Base-by-base conservation (phyloP, 2,888 invertebrate species). In the Argyresthia albistria region DNA sequence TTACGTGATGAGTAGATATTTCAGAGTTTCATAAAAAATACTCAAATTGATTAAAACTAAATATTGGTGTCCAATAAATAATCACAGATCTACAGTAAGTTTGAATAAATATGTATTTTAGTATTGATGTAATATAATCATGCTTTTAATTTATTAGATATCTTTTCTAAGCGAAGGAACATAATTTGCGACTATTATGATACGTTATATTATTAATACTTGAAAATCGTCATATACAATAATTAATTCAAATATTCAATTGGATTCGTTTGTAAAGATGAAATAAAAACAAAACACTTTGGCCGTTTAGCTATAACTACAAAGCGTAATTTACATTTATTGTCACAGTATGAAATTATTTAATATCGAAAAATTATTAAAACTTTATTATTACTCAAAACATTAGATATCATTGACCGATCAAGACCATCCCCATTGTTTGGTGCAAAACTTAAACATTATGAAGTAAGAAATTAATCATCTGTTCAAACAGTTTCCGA, bases 261-360 rank as follows among this genome's bases (percentile, higher is more conserved):
- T 36, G 10, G 8, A 48, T 48, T 48, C 14, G 48, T 37, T 48
- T 25, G 10, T 12, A 14, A n/a, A 48, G 48, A 64, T 62, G 58
- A 53, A 59, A n/a, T n/a, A n/a, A 66, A 64, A 25, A 6, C 58
- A 52, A 65, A 62, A 64, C 63, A 58, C 56, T 79, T 82, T 84
- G 82, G 86, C 84, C 73, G 69, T 77, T 69, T 68, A 68, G 73
- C 79, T 75, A 70, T 66, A 66, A 66, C 80, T 86, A 84, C 79
- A 80, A 84, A 87, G 86, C 84, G 82, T 84, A 80, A 80, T 76
- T 71, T 84, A 83, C 69, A 81, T 77, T 47, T 87, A 87, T 87
- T 87, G 86, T 87, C 86, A 84, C 78, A 84, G 80, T 84, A 78
- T 79, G 70, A 77, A 76, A 71, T n/a, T n/a, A n/a, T n/a, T n/a